phyloP scores from a whole-genome alignment of 2,797 vertebrate genomes.

The Sebastes matsubarae region DNA sequence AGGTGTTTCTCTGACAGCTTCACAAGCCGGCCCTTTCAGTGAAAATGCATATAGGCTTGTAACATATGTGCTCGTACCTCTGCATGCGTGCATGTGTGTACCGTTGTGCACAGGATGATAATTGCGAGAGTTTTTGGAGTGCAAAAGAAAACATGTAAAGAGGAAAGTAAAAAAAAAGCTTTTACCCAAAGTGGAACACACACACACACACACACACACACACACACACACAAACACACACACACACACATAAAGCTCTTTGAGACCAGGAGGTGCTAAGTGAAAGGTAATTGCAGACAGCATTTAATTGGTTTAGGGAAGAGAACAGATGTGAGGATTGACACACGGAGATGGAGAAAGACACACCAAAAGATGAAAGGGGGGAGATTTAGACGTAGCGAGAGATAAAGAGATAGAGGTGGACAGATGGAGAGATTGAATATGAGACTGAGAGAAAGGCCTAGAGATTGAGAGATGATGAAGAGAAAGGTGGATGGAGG shows the following conservation, averaged over 20 bases:
- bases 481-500: constrained; percentile 37
- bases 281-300: constrained; percentile 59
- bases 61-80: not conserved
- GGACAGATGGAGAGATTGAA: constrained; percentile 48
- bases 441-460: constrained; percentile 24
- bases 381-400: constrained; percentile 22
- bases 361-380: constrained; percentile 47
- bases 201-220: not conserved
- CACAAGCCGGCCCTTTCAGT: constrained; percentile 7
- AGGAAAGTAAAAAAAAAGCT: not conserved
- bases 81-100: not conserved
- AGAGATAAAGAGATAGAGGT: constrained; percentile 52
- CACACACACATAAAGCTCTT: constrained; percentile 8
- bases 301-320: constrained; percentile 64
- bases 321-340: constrained; percentile 63
- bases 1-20: constrained; percentile 4
- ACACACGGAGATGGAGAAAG: constrained; percentile 36
- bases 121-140: not conserved
- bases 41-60: not conserved
- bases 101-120: not conserved
- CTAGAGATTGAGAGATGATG: constrained; percentile 35
- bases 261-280: constrained; percentile 40
- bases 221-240: not conserved
- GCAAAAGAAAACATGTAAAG: constrained; percentile 25
- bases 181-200: not conserved